These are phyloP conservation scores for Criorhina ranunculi DNA, from an alignment of 2,888 invertebrate species.

Conservation along the genomic window DNA sequence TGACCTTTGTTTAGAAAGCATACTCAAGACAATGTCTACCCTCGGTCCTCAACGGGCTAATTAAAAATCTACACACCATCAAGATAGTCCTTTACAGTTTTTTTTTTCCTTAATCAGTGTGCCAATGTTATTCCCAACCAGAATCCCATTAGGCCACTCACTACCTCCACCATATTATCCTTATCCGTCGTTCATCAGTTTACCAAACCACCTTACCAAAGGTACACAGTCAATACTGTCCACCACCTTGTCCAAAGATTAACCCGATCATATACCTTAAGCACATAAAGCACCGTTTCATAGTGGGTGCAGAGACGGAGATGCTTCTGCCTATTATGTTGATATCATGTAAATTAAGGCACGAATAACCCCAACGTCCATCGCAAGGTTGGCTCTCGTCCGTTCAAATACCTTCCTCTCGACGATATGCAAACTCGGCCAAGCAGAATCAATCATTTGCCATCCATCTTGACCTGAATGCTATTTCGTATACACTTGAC, in stretches of 20 bases:
- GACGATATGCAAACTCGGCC: slow-evolving; percentile 48
- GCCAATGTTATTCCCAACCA: slow-evolving; percentile 31
- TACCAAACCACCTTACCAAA: slow-evolving; percentile 52
- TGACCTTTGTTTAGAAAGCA: no score
- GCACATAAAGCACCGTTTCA: slow-evolving; percentile 63
- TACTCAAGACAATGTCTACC: no score
- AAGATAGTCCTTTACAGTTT: slow-evolving; percentile 60
- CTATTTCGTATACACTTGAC: slow-evolving; percentile 70
- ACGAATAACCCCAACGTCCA: slow-evolving; percentile 67
- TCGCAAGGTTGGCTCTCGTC: slow-evolving; percentile 39
- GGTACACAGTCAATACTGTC: slow-evolving; percentile 37
- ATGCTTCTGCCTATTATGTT: slow-evolving; percentile 66
- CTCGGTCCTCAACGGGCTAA: not conserved
- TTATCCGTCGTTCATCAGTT: slow-evolving; percentile 63
- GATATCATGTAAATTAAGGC: slow-evolving; percentile 76
- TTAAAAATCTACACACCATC: slow-evolving; percentile 23
- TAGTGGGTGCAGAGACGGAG: slow-evolving; percentile 65
- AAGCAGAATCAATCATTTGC: slow-evolving; percentile 73
- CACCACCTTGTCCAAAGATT: slow-evolving; percentile 62
- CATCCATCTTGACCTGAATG: slow-evolving; percentile 68
- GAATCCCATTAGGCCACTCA: slow-evolving; percentile 62
- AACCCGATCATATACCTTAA: slow-evolving; percentile 30
- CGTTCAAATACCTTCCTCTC: not conserved
- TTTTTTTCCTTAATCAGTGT: slow-evolving; percentile 51
- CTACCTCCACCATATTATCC: slow-evolving; percentile 33